A percentile compares a stretch with the other conserved stretches of the same genome.
Evolutionary conservation across 2,113 vertebrate genomes (phyloP).

Genomic region (Myxocyprinus asiaticus): DNA sequence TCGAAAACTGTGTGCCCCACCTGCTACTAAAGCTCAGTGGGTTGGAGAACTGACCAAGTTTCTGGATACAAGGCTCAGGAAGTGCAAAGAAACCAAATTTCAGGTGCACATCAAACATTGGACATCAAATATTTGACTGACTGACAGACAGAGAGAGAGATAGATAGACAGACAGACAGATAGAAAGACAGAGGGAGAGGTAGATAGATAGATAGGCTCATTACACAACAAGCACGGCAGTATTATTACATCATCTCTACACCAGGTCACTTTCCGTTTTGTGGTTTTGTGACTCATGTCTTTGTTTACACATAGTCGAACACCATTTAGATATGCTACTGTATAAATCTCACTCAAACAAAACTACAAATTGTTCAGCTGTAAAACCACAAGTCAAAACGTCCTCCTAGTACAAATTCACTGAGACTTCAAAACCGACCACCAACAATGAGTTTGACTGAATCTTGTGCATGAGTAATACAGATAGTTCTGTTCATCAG

Average conservation of each 20-base stretch:
- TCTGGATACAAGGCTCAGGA: slow-evolving; percentile 7
- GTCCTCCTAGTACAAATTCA: not conserved
- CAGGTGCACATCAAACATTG: slow-evolving; percentile 24
- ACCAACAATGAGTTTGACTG: not conserved
- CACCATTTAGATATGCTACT: not conserved
- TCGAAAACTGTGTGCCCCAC: slow-evolving; percentile 45
- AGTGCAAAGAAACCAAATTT: not conserved
- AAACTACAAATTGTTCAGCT: slow-evolving; percentile 18
- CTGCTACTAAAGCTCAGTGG: slow-evolving; percentile 1
- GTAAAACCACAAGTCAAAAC: slow-evolving; percentile 38
- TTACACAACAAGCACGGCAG: not conserved
- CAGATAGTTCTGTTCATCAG: not conserved
- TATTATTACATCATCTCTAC: not conserved
- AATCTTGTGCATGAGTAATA: not conserved
- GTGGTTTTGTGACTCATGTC: slow-evolving; percentile 11
- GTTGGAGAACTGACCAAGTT: not conserved
- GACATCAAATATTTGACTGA: too few relatives aligned
- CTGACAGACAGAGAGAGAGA: too few relatives aligned
- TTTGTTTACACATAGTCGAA: not conserved
- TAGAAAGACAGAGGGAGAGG: too few relatives aligned
- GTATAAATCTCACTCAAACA: not conserved
- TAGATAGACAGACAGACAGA: too few relatives aligned
- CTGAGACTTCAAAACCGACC: not conserved
- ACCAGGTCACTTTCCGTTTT: not conserved
- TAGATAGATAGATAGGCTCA: too few relatives aligned